Evolutionary conservation across 2,888 invertebrate genomes (phyloP).

Genomic region (Cephus nigrinus): DNA sequence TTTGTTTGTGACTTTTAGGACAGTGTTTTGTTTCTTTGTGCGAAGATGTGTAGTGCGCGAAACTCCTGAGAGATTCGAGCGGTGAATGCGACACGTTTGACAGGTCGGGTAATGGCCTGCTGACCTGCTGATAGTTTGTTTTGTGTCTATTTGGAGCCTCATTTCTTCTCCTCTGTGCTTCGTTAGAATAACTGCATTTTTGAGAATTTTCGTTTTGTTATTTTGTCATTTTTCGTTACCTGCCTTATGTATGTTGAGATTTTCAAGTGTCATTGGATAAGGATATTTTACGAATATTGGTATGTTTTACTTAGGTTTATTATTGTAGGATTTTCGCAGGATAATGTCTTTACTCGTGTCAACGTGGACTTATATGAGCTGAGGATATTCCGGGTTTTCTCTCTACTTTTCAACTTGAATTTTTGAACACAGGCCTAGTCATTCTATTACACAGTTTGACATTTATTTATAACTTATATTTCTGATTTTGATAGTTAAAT

Average conservation of each 20-base stretch:
- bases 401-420: not conserved
- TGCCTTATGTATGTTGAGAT: not conserved
- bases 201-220: not conserved
- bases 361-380: not conserved
- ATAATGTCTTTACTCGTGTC: not conserved
- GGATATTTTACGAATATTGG: not conserved
- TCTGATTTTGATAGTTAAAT: not conserved
- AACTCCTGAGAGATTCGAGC: not conserved
- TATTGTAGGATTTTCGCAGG: not conserved
- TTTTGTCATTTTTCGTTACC: not conserved
- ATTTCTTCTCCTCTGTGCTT: not conserved
- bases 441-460: not conserved
- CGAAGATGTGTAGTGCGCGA: not conserved
- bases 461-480: not conserved
- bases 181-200: not conserved
- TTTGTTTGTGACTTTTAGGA: not conserved
- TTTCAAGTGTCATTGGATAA: not conserved
- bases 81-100: not conserved
- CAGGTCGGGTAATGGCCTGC: not conserved
- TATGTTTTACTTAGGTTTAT: not conserved
- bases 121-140: not conserved
- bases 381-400: not conserved
- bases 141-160: not conserved
- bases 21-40: not conserved
- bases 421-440: not conserved